phyloP scores from a whole-genome alignment of 2,113 vertebrate species.

The Tamias sibiricus region DNA sequence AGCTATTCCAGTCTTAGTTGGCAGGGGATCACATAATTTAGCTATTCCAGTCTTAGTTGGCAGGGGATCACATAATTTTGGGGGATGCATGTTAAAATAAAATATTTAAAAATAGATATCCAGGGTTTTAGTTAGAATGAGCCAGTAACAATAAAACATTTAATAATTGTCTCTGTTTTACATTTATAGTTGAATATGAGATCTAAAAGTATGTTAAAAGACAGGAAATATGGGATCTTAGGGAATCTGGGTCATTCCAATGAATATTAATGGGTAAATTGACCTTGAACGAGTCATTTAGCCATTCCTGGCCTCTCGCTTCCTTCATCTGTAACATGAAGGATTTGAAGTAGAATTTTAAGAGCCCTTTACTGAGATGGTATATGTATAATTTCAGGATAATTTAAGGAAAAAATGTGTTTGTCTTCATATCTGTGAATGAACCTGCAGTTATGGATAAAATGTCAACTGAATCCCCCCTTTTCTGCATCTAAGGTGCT shows the following conservation, averaged over 20 bases:
- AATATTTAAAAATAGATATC: conserved; percentile 76
- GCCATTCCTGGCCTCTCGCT: neutral
- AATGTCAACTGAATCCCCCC: neutral
- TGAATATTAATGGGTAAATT: conserved; percentile 39
- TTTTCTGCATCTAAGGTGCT: neutral
- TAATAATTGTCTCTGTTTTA: conserved; percentile 57
- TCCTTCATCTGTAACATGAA: conserved; percentile 59
- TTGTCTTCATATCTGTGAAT: neutral
- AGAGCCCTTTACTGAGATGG: conserved; percentile 15
- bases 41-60: no score
- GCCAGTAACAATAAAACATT: conserved; percentile 71
- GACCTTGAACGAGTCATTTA: conserved; percentile 59
- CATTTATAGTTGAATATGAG: conserved; percentile 58
- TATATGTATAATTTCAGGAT: conserved; percentile 15
- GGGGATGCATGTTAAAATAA: conserved; percentile 77
- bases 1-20: conserved; percentile 76
- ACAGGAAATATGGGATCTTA: conserved; percentile 12
- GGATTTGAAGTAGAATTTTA: conserved; percentile 52
- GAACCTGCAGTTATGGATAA: neutral
- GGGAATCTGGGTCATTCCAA: conserved; percentile 62
- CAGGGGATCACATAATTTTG: conserved; percentile 77
- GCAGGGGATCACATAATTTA: conserved; percentile 79
- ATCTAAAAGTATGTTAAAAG: neutral
- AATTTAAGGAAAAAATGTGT: neutral
- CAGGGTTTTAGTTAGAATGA: conserved; percentile 67